Evolutionary conservation across 2,797 vertebrate genomes (phyloP).

Genomic region (Basileuterus tristriatus): DNA sequence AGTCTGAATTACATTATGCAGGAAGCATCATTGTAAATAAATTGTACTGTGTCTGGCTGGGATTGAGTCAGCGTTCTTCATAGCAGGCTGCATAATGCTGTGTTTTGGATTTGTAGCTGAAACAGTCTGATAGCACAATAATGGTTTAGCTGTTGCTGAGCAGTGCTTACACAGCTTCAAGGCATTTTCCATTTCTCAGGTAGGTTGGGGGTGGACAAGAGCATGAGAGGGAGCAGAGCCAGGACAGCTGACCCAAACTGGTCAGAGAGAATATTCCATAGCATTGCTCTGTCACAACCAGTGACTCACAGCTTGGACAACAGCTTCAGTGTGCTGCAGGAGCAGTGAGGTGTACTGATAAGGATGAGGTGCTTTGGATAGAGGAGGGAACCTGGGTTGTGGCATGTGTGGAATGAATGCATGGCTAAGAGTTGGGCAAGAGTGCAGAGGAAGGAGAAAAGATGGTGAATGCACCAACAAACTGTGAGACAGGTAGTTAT

Average conservation of each 20-base stretch:
- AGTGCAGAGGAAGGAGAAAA: not conserved
- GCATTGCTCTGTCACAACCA: not conserved
- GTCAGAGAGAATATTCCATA: not conserved
- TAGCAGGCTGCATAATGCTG: rapidly evolving
- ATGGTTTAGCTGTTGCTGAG: not conserved
- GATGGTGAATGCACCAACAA: rapidly evolving
- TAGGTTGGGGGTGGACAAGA: not conserved
- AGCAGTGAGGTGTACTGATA: not conserved
- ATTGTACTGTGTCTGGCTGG: not conserved
- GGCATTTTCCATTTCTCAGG: rapidly evolving
- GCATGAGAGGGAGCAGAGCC: not conserved
- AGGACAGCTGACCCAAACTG: not conserved
- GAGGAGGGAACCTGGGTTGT: not conserved
- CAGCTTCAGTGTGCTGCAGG: not conserved
- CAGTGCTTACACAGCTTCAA: not conserved
- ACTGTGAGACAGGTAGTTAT: not conserved
- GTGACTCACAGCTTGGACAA: not conserved
- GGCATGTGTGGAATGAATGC: not conserved
- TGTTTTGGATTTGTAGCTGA: not conserved
- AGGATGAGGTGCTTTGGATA: not conserved
- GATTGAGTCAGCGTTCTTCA: not conserved
- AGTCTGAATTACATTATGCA: not conserved
- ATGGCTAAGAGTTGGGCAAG: not conserved
- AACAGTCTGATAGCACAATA: not conserved
- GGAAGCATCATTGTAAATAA: not conserved